Conservation (phyloP, 2,113 vertebrate species). For the Rousettus leschenaultii region DNA sequence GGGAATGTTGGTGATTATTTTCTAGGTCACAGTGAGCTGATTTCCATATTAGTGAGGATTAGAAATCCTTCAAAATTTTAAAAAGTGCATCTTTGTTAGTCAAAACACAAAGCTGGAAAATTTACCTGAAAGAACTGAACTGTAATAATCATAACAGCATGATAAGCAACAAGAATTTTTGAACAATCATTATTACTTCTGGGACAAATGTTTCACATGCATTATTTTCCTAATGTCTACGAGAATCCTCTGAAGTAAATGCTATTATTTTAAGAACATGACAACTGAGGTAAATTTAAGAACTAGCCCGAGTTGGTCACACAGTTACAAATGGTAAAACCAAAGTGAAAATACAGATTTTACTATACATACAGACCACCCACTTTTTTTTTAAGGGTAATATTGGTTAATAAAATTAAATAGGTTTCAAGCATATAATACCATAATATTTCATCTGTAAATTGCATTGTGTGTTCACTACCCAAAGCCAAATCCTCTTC, state of each 20-base stretch:
- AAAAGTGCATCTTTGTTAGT: neutral
- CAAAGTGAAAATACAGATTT: neutral
- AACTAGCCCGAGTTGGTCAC: neutral
- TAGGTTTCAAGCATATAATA: no score
- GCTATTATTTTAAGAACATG: neutral
- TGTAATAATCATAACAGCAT: neutral
- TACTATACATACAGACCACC: neutral
- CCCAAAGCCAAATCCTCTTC: no score
- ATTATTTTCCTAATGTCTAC: neutral
- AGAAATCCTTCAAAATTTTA: neutral
- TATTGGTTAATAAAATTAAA: no score
- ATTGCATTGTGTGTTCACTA: no score
- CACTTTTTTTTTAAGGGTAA: neutral
- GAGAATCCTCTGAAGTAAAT: neutral
- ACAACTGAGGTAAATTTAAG: neutral
- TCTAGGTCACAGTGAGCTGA: neutral
- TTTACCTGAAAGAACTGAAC: neutral
- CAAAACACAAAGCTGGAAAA: neutral
- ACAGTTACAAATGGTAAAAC: neutral
- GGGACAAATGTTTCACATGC: neutral
- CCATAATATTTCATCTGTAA: no score
- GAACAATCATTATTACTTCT: neutral
- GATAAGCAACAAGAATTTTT: neutral
- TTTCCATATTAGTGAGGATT: neutral
- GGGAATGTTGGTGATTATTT: conserved; percentile 8